Base-by-base conservation (phyloP, 2,113 vertebrate species). In the Platichthys stellatus region DNA sequence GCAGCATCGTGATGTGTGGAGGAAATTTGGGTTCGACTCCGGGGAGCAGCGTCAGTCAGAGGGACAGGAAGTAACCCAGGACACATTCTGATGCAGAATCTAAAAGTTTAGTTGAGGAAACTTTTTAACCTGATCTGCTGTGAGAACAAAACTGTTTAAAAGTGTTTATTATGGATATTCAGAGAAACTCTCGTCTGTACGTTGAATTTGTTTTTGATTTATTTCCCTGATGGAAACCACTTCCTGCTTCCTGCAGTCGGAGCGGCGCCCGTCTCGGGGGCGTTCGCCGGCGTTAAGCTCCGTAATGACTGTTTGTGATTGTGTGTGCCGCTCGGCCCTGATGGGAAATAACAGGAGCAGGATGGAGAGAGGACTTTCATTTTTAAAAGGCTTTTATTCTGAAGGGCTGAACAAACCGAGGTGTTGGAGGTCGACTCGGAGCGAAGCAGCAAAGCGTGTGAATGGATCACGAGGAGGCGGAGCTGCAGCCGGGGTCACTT, bases 11-110 rank as follows among this genome's bases (percentile, higher is more conserved):
- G 31, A 70, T 24, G 35, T 28, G 60, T 5, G 3, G 31, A 43
- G 69, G 21, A 61, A 66, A 74, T 62, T 14, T 2, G 11, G 5
- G n/a, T 35, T n/a, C 63, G 72, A 72, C 58, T 53, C 35, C 28
- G 28, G 14, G 20, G 58, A 45, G 57, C 21, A 24, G 40, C 40
- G 40, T 60, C 45, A 63, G 69, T 18, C 58, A 53, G 11, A 35
- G 26, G 14, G 17, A 17, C 47, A 18, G 4, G 47, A 47, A 49
- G 40, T 31, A 40, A 40, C 40, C 13, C 40, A 40, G 40, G 40
- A 40, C 12, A 40, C 12, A 40, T 12, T 38, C 45, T 12, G 45
- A 14, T 47, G 45, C 45, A 1, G 15, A 47, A 12, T 47, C 4
- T 49, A 18, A 49, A 49, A 15, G 47, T 49, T 49, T 49, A 18